Conservation (phyloP, 2,888 invertebrate species). For the Eulithis testata region DNA sequence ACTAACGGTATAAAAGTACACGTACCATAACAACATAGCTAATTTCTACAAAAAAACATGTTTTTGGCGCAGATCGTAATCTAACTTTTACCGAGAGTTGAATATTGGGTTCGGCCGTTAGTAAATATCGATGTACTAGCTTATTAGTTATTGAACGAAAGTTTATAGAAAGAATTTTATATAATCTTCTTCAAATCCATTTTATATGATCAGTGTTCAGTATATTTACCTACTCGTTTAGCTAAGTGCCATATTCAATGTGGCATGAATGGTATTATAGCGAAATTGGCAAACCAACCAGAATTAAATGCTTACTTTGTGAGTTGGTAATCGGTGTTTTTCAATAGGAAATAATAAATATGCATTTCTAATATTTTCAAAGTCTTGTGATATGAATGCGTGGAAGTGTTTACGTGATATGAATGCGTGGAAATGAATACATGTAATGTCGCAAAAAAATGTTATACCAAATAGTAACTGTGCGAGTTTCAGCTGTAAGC, state of each 20-base stretch:
- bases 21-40: no score
- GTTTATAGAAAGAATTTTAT: conserved; percentile 49
- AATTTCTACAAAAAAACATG: no score
- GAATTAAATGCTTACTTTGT: conserved; percentile 9
- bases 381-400: conserved; percentile 24
- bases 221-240: conserved; percentile 31
- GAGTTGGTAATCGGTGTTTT: conserved; percentile 3
- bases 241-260: conserved; percentile 56
- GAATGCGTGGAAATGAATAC: conserved; percentile 4
- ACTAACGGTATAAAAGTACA: no score
- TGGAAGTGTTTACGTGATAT: no score
- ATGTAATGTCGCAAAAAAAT: conserved; percentile 15
- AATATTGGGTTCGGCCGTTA: conserved; percentile 13
- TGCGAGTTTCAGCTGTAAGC: conserved; percentile 69
- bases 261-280: conserved; percentile 39
- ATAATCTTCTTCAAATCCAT: conserved; percentile 22
- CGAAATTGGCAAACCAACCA: conserved; percentile 20
- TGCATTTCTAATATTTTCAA: conserved; percentile 12
- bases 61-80: no score
- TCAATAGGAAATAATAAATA: conserved; percentile 39
- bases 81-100: no score
- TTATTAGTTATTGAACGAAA: conserved; percentile 41
- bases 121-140: conserved; percentile 41
- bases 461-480: conserved; percentile 18
- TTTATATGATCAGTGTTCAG: conserved; percentile 39